Evolutionary conservation across 2,888 invertebrate genomes (phyloP).

Genomic region (Tortricodes alternella): DNA sequence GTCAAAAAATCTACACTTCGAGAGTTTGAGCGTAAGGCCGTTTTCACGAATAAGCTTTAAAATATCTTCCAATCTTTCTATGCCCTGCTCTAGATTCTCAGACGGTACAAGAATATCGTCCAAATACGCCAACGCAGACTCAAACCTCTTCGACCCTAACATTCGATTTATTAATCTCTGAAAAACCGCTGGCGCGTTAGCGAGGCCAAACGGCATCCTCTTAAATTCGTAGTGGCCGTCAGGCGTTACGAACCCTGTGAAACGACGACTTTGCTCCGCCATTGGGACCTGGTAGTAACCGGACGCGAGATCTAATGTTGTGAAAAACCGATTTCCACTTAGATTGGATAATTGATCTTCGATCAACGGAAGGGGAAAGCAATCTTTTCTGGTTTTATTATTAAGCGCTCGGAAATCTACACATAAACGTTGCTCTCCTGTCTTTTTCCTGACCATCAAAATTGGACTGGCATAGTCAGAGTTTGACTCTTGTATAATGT

Average conservation of each 20-base stretch:
- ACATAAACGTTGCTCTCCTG: slow-evolving; percentile 4
- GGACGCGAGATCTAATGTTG: not conserved
- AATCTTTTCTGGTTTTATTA: not conserved
- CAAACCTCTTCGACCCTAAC: not conserved
- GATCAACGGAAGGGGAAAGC: slow-evolving; percentile 7
- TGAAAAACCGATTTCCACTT: not conserved
- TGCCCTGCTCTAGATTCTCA: not conserved
- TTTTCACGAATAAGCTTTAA: not conserved
- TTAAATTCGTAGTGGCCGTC: not conserved
- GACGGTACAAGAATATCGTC: not conserved
- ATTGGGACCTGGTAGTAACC: slow-evolving; percentile 2
- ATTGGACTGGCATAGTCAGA: slow-evolving; percentile 43
- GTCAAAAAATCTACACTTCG: slow-evolving; percentile 16
- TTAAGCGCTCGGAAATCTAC: not conserved
- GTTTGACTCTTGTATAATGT: slow-evolving; percentile 23
- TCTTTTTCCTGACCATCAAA: slow-evolving; percentile 39
- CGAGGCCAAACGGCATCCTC: not conserved
- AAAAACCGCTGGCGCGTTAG: not conserved
- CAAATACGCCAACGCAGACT: not conserved
- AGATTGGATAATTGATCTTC: not conserved
- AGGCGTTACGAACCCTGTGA: not conserved
- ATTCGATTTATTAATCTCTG: not conserved
- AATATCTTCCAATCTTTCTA: slow-evolving; percentile 11
- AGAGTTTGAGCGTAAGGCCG: slow-evolving; percentile 11
- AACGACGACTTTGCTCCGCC: not conserved